Evolutionary conservation across 1,140 invertebrate genomes (phyloP).

Genomic region (Conus betulinus): DNA sequence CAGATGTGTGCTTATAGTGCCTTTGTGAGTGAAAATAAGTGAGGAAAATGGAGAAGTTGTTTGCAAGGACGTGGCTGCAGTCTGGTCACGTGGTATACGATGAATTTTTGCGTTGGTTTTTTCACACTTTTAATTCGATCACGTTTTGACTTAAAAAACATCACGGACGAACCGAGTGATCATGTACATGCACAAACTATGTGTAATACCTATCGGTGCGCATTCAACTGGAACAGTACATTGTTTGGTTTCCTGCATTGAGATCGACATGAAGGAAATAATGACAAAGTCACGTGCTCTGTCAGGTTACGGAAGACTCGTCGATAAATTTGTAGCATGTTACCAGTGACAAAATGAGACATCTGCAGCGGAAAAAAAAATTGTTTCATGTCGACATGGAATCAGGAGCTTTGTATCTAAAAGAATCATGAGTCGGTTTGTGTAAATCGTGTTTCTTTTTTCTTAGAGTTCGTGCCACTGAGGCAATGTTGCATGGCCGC

Average conservation of each 20-base stretch:
- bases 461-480: slow-evolving; percentile 65
- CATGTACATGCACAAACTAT: neutral
- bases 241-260: neutral
- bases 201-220: neutral
- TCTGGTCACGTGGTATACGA: slow-evolving; percentile 40
- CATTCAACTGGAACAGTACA: neutral
- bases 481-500: slow-evolving; percentile 73
- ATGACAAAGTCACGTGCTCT: slow-evolving; percentile 41
- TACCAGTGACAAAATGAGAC: slow-evolving; percentile 24
- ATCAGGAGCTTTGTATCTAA: neutral
- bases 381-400: slow-evolving; percentile 5
- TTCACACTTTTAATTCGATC: neutral
- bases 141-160: neutral
- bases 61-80: slow-evolving; percentile 40
- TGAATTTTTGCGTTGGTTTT: slow-evolving; percentile 33
- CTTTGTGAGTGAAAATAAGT: neutral
- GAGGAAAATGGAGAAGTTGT: slow-evolving; percentile 24
- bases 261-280: slow-evolving; percentile 31
- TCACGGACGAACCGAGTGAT: neutral
- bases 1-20: neutral
- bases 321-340: slow-evolving; percentile 31
- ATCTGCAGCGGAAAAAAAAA: neutral
- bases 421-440: neutral
- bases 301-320: slow-evolving; percentile 23
- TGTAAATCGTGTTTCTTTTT: slow-evolving; percentile 44